phyloP scores from a whole-genome alignment of 1,140 invertebrate genomes.

The Archivesica marissinica region DNA sequence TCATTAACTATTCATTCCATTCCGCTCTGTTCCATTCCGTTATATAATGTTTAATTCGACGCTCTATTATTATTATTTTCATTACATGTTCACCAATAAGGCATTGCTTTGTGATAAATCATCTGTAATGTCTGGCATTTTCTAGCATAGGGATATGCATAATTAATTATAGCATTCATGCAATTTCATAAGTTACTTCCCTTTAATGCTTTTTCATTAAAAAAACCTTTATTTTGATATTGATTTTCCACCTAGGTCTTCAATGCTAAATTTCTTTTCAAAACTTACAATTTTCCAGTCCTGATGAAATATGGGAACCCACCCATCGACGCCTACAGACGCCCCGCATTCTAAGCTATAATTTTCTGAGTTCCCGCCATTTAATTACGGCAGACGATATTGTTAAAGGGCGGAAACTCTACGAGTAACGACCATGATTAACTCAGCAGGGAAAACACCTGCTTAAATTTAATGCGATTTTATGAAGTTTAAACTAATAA shows the following conservation, averaged over 20 bases:
- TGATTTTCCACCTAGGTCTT: constrained; percentile 7
- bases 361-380: constrained; percentile 52
- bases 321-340: constrained; percentile 43
- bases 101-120: no score
- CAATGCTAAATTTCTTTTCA: constrained; percentile 15
- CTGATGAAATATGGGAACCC: constrained; percentile 34
- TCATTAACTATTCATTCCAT: not conserved
- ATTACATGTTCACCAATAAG: not conserved
- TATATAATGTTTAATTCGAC: not conserved
- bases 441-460: constrained; percentile 36
- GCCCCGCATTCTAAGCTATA: constrained; percentile 27
- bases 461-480: constrained; percentile 39
- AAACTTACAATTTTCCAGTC: constrained; percentile 41
- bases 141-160: no score
- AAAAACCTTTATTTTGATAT: not conserved
- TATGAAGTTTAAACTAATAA: constrained; percentile 44
- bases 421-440: constrained; percentile 24
- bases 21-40: not conserved
- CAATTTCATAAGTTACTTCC: no score
- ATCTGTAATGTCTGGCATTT: no score
- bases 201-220: no score
- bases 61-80: not conserved
- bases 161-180: no score
- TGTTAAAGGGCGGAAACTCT: constrained; percentile 48
- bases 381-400: constrained; percentile 42